phyloP scores from a whole-genome alignment of 2,888 invertebrate genomes.

The Eristalis tenax region DNA sequence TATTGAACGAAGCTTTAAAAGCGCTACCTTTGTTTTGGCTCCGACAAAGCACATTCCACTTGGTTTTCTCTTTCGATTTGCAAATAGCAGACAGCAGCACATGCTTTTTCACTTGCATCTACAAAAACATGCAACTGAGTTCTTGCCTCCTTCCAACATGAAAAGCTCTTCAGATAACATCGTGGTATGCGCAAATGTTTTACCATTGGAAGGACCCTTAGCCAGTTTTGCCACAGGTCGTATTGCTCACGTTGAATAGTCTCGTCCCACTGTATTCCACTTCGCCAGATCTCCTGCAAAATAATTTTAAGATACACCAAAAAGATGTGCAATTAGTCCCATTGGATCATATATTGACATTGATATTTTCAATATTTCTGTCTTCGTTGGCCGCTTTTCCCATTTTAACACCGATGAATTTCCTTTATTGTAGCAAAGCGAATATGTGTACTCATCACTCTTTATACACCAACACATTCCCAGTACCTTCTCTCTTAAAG shows the following conservation, averaged over 20 bases:
- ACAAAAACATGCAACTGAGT: conserved; percentile 33
- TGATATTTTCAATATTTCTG: conserved; percentile 14
- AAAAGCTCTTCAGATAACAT: not conserved
- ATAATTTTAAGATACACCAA: conserved; percentile 34
- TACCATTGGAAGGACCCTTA: conserved; percentile 49
- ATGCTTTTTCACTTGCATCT: conserved; percentile 20
- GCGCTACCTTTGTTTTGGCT: conserved; percentile 18
- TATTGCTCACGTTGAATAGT: conserved; percentile 24
- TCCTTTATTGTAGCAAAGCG: not conserved
- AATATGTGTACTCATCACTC: not conserved
- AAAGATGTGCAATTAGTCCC: not conserved
- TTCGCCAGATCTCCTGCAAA: not conserved
- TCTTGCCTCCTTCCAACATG: conserved; percentile 56
- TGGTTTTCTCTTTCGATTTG: not conserved
- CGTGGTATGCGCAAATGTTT: not conserved
- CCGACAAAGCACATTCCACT: conserved; percentile 22
- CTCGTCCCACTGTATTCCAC: conserved; percentile 5
- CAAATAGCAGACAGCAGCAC: conserved; percentile 13
- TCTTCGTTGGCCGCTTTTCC: conserved; percentile 20
- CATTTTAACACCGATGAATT: not conserved
- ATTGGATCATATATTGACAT: not conserved
- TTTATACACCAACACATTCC: conserved; percentile 33
- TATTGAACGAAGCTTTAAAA: conserved; percentile 8
- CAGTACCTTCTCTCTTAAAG: not conserved
- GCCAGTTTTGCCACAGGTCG: conserved; percentile 68